Percentiles rank a stretch among this genome's conserved stretches.
phyloP scores from a whole-genome alignment of 2,797 vertebrate species.

The Aplochiton taeniatus region DNA sequence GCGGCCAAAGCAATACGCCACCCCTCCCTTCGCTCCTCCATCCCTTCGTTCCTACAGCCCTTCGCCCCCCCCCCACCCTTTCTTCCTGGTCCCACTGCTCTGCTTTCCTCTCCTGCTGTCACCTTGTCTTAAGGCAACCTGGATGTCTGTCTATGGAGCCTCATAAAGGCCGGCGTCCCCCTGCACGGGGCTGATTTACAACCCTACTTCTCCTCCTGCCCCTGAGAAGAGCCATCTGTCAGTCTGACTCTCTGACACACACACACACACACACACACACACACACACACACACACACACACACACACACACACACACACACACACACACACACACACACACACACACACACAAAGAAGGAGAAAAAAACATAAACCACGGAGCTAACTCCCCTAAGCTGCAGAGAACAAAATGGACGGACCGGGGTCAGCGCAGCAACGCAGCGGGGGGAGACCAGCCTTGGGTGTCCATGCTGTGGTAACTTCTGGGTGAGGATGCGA shows the following conservation, averaged over 20 bases:
- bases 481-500: no score
- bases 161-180: background rate
- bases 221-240: slow-evolving; percentile 34
- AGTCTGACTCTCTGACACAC: background rate
- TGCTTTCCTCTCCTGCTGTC: slow-evolving; percentile 8
- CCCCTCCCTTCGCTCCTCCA: slow-evolving; percentile 15
- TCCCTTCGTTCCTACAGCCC: slow-evolving; percentile 1
- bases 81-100: background rate
- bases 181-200: background rate
- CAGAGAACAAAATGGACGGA: slow-evolving; percentile 44
- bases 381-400: slow-evolving; percentile 16
- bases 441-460: no score
- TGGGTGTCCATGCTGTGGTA: no score
- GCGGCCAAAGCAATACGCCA: slow-evolving; percentile 41
- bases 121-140: no score
- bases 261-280: slow-evolving; percentile 53
- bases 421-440: slow-evolving; percentile 24
- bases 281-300: background rate
- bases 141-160: no score
- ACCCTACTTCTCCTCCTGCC: slow-evolving; percentile 11
- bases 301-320: no score
- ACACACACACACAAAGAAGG: slow-evolving; percentile 19
- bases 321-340: background rate
- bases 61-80: slow-evolving; percentile 18
- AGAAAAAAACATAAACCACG: slow-evolving; percentile 42